Evolutionary conservation across 2,888 invertebrate genomes (phyloP).

Genomic region (Agrochola circellaris): DNA sequence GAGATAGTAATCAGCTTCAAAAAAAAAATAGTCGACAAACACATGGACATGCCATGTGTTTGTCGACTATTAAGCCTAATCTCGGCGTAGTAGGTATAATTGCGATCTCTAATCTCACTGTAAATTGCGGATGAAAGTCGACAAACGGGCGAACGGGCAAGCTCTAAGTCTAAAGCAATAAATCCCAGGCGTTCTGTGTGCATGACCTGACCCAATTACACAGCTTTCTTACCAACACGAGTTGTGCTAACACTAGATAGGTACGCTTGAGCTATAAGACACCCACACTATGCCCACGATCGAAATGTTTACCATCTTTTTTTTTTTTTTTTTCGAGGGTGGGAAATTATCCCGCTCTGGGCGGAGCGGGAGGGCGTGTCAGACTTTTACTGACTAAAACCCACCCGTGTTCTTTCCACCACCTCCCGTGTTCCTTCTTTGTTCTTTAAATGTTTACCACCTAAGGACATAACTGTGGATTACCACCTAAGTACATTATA

Average conservation of each 20-base stretch:
- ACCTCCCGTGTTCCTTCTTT: too few relatives aligned
- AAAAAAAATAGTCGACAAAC: too few relatives aligned
- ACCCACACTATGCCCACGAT: neutral
- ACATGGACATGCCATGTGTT: conserved; percentile 37
- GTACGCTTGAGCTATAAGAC: conserved; percentile 18
- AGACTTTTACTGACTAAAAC: too few relatives aligned
- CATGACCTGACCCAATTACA: conserved; percentile 76
- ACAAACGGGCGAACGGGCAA: conserved; percentile 58
- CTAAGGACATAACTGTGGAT: too few relatives aligned
- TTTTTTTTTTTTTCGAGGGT: too few relatives aligned
- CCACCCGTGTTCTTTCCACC: too few relatives aligned
- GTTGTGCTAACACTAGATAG: conserved; percentile 23
- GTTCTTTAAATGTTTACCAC: too few relatives aligned
- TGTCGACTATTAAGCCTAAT: conserved; percentile 53
- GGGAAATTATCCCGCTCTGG: too few relatives aligned
- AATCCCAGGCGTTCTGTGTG: conserved; percentile 64
- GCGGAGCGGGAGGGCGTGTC: too few relatives aligned
- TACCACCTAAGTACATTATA: too few relatives aligned
- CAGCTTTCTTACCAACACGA: conserved; percentile 59
- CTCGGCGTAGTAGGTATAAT: conserved; percentile 49
- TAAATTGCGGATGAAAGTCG: conserved; percentile 68
- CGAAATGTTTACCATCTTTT: too few relatives aligned
- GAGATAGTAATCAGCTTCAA: conserved; percentile 35
- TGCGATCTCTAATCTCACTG: conserved; percentile 57
- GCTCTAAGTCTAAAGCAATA: conserved; percentile 61